Percentiles rank a stretch among this genome's conserved stretches.
phyloP scores from a whole-genome alignment of 2,113 vertebrate species.

The Neotoma lepida region DNA sequence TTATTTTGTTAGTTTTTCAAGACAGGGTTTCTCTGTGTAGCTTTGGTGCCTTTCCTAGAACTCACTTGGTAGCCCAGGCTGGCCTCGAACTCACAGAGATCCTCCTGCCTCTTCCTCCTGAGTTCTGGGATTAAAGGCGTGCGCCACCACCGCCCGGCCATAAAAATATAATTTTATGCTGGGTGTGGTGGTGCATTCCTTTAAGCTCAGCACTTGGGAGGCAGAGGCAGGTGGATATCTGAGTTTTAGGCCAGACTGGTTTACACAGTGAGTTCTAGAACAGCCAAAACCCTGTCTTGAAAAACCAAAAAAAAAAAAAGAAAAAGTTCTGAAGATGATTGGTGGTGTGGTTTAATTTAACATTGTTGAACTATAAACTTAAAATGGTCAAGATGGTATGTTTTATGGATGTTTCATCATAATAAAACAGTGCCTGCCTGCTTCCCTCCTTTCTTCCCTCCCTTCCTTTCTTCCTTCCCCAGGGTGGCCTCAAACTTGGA shows the following conservation, averaged over 20 bases:
- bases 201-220: not conserved
- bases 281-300: not conserved
- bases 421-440: not conserved
- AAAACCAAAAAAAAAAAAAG: not conserved
- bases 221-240: not conserved
- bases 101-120: no score
- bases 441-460: no score
- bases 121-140: no score
- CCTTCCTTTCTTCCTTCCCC: no score
- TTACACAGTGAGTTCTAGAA: not conserved
- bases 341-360: rapidly evolving
- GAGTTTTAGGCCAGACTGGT: not conserved
- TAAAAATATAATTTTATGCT: not conserved
- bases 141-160: no score
- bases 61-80: no score
- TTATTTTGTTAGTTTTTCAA: no score
- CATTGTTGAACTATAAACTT: not conserved
- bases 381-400: rapidly evolving
- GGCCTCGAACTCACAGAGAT: no score
- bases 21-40: no score
- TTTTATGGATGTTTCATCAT: not conserved
- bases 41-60: no score
- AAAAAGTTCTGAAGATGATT: not conserved
- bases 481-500: not conserved
- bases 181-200: not conserved